phyloP scores from a whole-genome alignment of 2,797 vertebrate species.

The Sphenopsis melanotis region DNA sequence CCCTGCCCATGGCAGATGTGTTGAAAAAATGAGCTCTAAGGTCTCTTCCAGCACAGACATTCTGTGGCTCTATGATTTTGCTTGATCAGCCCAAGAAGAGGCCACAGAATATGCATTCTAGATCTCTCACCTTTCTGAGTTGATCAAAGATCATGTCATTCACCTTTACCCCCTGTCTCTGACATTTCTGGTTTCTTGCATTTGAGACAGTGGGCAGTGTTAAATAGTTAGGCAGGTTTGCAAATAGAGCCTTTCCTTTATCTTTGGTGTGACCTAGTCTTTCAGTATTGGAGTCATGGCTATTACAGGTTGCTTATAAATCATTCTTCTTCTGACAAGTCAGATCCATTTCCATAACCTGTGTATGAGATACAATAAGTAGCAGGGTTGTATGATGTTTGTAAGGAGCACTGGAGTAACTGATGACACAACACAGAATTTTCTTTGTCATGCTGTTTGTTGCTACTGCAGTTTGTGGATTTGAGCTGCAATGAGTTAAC shows the following conservation, averaged over 20 bases:
- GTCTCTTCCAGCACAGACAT: background rate
- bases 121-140: background rate
- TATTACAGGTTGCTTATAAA: background rate
- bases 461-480: constrained; percentile 85
- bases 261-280: background rate
- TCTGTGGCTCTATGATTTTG: background rate
- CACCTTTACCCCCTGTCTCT: background rate
- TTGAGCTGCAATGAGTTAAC: constrained; percentile 95
- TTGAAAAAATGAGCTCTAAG: background rate
- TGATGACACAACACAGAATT: background rate
- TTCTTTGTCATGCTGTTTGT: constrained; percentile 3
- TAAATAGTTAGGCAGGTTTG: background rate
- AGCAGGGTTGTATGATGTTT: background rate
- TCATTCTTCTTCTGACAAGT: background rate
- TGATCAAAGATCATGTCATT: background rate
- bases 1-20: background rate
- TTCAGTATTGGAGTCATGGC: background rate
- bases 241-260: background rate
- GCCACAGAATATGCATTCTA: background rate
- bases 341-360: background rate
- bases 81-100: background rate
- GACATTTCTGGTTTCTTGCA: background rate
- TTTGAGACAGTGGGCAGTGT: background rate
- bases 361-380: background rate
- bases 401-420: background rate